Evolutionary conservation across 2,797 vertebrate genomes (phyloP).

Genomic region (Sebastes goodei): DNA sequence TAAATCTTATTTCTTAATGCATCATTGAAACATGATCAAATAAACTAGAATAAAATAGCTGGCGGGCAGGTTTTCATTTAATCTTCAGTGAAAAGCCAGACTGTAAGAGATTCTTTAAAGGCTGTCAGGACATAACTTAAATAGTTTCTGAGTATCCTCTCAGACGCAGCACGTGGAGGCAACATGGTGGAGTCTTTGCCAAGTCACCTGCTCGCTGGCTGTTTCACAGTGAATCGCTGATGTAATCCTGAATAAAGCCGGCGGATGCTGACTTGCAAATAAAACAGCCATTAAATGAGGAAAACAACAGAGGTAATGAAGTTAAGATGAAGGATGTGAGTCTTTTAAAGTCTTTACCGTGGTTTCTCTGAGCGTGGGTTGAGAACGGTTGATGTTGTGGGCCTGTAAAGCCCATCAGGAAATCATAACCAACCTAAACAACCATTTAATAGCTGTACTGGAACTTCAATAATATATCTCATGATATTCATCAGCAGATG

Average conservation of each 20-base stretch:
- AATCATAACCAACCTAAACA: background rate
- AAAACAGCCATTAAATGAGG: background rate
- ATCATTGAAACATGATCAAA: background rate
- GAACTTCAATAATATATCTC: background rate
- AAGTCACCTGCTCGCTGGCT: constrained; percentile 42
- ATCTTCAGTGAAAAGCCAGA: background rate
- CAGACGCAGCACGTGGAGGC: constrained; percentile 31
- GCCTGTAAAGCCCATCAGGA: background rate
- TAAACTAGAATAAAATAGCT: background rate
- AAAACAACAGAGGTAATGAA: background rate
- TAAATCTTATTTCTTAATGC: background rate
- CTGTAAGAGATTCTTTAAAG: background rate
- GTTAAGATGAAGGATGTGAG: background rate
- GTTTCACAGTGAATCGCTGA: background rate
- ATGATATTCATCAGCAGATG: background rate
- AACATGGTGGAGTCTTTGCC: constrained; percentile 48
- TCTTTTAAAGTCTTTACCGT: background rate
- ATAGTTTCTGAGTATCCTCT: constrained; percentile 16
- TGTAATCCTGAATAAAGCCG: background rate
- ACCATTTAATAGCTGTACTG: background rate
- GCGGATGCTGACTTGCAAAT: background rate
- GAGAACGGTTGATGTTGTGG: background rate
- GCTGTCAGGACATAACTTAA: background rate
- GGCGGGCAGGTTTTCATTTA: background rate
- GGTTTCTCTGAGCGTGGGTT: background rate